Percentiles rank a stretch among this genome's conserved stretches.
Conservation (phyloP, 2,888 invertebrate species). For the Frankliniella intonsa region DNA sequence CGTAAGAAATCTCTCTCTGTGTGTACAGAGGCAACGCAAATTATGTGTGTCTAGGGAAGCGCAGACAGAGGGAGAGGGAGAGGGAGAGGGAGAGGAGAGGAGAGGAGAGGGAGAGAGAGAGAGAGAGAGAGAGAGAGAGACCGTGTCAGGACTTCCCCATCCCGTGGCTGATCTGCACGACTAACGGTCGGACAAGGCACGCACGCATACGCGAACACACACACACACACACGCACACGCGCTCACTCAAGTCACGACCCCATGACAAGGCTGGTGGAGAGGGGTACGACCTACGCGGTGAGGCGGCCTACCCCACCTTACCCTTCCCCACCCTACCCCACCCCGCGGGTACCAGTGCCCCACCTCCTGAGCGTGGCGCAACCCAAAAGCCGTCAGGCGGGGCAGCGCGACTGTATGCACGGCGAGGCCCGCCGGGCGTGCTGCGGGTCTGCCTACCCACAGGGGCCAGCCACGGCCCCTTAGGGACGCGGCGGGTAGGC, state of each 20-base stretch:
- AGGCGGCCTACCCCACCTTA: neutral
- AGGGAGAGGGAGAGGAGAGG: too few species aligned
- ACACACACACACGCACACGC: too few species aligned
- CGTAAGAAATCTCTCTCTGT: too few species aligned
- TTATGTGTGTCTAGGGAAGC: too few species aligned
- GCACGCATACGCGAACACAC: neutral
- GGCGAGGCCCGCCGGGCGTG: too few species aligned
- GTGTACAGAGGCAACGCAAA: too few species aligned
- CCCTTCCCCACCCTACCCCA: neutral
- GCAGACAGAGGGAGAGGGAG: too few species aligned
- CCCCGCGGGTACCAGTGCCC: neutral
- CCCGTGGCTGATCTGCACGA: neutral
- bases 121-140: neutral
- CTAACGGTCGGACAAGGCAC: neutral
- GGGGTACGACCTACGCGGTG: neutral
- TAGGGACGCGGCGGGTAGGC: too few species aligned
- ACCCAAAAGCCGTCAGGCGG: too few species aligned
- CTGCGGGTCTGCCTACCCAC: too few species aligned
- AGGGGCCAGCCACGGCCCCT: too few species aligned
- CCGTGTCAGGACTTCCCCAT: slow-evolving; percentile 7
- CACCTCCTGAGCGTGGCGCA: neutral
- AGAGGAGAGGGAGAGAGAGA: neutral
- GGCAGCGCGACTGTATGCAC: too few species aligned
- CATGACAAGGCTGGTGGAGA: neutral
- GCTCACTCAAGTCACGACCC: neutral